These are phyloP conservation scores for Noctua comes DNA, from an alignment of 2,888 invertebrate species.

Conservation along the genomic window DNA sequence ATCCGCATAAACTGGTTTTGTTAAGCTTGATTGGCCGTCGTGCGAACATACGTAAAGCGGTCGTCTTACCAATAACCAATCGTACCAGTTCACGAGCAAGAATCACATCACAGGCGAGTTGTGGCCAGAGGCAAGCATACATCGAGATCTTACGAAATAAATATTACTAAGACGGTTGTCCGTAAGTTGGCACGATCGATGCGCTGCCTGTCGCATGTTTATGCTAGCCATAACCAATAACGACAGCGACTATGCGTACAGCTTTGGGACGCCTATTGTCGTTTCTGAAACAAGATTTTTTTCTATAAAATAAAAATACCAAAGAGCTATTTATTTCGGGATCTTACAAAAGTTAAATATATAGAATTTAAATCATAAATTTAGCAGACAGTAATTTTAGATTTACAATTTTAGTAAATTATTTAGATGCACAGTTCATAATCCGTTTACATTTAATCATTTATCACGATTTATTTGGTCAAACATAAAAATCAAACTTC, in stretches of 20 bases:
- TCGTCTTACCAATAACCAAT: background rate
- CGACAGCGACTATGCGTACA: background rate
- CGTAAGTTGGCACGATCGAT: background rate
- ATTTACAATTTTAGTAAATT: background rate
- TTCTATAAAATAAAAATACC: background rate
- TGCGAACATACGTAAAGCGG: background rate
- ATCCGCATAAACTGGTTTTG: no score
- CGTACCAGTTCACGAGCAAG: background rate
- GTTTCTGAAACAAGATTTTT: background rate
- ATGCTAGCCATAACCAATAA: background rate
- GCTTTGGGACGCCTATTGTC: background rate
- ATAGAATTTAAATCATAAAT: background rate
- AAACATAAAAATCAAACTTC: conserved; percentile 1
- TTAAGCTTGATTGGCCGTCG: no score
- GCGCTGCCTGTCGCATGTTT: background rate
- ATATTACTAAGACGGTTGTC: background rate
- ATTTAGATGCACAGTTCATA: conserved; percentile 19
- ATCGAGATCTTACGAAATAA: no score
- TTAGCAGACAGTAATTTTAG: background rate
- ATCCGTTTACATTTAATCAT: conserved; percentile 18
- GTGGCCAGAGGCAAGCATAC: no score
- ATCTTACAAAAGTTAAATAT: background rate
- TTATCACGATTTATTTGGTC: background rate
- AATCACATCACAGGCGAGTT: background rate
- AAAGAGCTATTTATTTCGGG: background rate